Base-by-base conservation (phyloP, 2,888 invertebrate species). In the Calliphora vomitoria region DNA sequence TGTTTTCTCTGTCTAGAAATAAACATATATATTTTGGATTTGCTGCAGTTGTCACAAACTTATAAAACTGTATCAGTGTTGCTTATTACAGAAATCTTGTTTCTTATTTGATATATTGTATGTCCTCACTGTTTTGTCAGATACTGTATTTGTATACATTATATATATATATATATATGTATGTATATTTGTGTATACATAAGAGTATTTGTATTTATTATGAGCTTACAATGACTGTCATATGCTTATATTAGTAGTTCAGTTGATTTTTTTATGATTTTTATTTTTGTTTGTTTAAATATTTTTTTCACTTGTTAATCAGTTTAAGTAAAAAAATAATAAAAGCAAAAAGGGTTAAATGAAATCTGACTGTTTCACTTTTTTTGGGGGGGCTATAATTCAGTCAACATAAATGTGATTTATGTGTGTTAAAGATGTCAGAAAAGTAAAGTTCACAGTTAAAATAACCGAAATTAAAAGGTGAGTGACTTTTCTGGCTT, bases 291-390 rank as follows among this genome's bases (percentile, higher is more conserved):
- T 38, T 66, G 44, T 62, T 75, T 1, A 44, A 60, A 47, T 47
- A 44, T 74, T 47, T 47, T n/a, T 69, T 71, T 50, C 15, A 60
- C 58, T 80, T 80, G 79, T 69, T 47, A 69, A 79, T 69, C 35
- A 69, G 69, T 69, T 68, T 69, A 79, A 75, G 62, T 75, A 53
- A 50, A 50, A n/a, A 53, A 53, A 18, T 10, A 60, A 60, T n/a
- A 58, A 41, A 18, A 35, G 6, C 3, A 53, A 50, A 55, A 31
- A 31, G 8, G 4, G 15, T 8, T 25, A 44, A 74, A 74, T 75
- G 62, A 47, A 75, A 62, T 60, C 75, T 47, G 75, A 25, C 11
- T 47, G 25, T 60, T 60, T 74, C 25, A 68, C 3, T 47, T 13
- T 11, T 41, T 64, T 53, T 41, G 18, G 25, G 1, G 1, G 25